These are phyloP conservation scores for Pelodytes ibericus DNA, from an alignment of 2,797 vertebrate genomes.

Conservation along the genomic window DNA sequence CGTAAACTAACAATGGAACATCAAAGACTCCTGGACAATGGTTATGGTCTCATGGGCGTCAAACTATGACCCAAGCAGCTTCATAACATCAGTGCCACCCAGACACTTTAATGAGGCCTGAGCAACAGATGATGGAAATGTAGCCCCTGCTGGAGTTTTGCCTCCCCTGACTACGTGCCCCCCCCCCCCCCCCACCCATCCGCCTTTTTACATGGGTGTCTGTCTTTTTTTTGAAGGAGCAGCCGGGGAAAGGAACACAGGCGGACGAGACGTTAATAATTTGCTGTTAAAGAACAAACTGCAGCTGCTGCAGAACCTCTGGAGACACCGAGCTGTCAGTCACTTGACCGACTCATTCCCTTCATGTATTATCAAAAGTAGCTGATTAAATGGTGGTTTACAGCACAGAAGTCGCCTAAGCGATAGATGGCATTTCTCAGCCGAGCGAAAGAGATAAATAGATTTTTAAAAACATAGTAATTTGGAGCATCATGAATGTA, in stretches of 20 bases:
- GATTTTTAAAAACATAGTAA: too few species aligned
- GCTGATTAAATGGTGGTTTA: too few species aligned
- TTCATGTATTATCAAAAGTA: too few species aligned
- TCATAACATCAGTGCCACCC: constrained; percentile 24
- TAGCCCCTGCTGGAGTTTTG: not conserved
- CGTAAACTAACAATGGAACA: constrained; percentile 5
- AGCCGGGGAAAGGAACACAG: not conserved
- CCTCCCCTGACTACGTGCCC: not conserved
- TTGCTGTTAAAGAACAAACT: not conserved
- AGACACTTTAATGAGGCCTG: constrained; percentile 21
- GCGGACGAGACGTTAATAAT: not conserved
- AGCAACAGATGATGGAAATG: not conserved
- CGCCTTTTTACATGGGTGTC: not conserved
- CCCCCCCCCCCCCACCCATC: too few species aligned
- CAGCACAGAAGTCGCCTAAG: too few species aligned
- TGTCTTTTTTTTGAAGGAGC: not conserved
- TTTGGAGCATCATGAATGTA: too few species aligned
- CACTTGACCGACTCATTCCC: too few species aligned
- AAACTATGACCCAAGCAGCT: not conserved
- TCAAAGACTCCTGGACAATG: constrained; percentile 39
- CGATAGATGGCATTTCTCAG: too few species aligned
- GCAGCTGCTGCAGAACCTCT: not conserved
- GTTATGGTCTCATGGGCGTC: constrained; percentile 11
- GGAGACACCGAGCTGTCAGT: too few species aligned
- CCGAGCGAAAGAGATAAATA: too few species aligned